phyloP scores from a whole-genome alignment of 2,797 vertebrate genomes.

The Lepus townsendii region DNA sequence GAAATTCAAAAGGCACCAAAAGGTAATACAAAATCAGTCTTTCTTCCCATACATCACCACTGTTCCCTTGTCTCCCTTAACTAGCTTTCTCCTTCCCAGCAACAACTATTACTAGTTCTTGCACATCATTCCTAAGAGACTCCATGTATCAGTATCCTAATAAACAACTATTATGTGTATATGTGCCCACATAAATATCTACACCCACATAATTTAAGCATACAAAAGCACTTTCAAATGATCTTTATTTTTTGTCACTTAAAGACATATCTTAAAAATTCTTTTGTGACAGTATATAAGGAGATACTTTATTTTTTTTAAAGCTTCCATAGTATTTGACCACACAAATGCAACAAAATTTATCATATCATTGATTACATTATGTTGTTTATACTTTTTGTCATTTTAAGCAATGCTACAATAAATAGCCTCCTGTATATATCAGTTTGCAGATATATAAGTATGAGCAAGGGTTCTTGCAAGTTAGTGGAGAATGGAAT shows the following conservation, averaged over 20 bases:
- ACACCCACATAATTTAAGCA: not conserved
- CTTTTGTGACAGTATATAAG: not conserved
- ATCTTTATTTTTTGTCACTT: conserved; percentile 34
- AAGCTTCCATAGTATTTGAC: not conserved
- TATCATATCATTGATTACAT: conserved; percentile 8
- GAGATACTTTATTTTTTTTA: conserved; percentile 15
- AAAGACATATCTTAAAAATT: conserved; percentile 25
- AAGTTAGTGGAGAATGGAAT: too few species aligned
- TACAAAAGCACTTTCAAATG: not conserved
- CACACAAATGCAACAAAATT: not conserved
- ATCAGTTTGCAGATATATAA: not conserved
- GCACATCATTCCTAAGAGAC: not conserved
- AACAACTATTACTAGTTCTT: conserved; percentile 25
- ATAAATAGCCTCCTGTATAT: conserved; percentile 35
- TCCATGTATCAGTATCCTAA: not conserved
- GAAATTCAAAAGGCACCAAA: conserved; percentile 52
- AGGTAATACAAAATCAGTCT: not conserved
- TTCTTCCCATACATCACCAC: not conserved
- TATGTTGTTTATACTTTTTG: conserved; percentile 16
- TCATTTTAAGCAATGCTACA: conserved; percentile 30
- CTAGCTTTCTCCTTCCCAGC: not conserved
- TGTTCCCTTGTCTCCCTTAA: not conserved
- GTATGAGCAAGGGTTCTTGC: too few species aligned
- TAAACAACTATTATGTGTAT: not conserved
- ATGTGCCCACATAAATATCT: not conserved